Evolutionary conservation across 2,888 invertebrate genomes (phyloP).

Genomic region (Cerceris rybyensis): DNA sequence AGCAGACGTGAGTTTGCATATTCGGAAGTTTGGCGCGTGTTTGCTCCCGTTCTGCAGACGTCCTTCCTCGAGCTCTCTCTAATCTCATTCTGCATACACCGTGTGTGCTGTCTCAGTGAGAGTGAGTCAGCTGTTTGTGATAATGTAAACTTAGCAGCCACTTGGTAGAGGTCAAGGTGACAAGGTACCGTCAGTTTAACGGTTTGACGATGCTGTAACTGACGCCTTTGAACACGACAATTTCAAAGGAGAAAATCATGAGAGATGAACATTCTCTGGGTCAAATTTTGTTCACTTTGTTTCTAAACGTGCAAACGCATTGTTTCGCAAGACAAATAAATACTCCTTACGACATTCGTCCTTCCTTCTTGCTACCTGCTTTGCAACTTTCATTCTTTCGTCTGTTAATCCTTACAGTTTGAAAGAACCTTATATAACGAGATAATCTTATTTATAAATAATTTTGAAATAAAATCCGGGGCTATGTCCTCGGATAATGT

Average conservation of each 20-base stretch:
- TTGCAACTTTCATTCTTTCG: no score
- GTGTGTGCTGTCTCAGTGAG: slow-evolving; percentile 12
- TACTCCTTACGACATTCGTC: no score
- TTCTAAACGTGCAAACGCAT: no score
- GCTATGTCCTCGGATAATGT: no score
- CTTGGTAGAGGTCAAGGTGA: slow-evolving; percentile 32
- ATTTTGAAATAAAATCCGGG: no score
- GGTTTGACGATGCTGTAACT: slow-evolving; percentile 24
- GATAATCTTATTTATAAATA: no score
- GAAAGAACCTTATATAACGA: no score
- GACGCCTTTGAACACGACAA: slow-evolving; percentile 17
- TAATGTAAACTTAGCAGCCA: slow-evolving; percentile 31
- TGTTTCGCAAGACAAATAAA: no score
- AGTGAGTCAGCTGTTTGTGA: slow-evolving; percentile 15
- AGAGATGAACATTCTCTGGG: no score
- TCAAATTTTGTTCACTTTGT: no score
- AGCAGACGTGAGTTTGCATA: background rate
- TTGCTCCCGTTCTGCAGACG: slow-evolving; percentile 7
- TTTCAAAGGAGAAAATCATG: slow-evolving; percentile 6
- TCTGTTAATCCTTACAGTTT: no score
- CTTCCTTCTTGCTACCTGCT: no score
- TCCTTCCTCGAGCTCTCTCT: slow-evolving; percentile 7
- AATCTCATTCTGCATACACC: slow-evolving; percentile 20
- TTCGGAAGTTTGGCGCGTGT: slow-evolving; percentile 2
- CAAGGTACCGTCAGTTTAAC: slow-evolving; percentile 25